phyloP scores from a whole-genome alignment of 2,113 vertebrate genomes.

The Herpetotheres cachinnans region DNA sequence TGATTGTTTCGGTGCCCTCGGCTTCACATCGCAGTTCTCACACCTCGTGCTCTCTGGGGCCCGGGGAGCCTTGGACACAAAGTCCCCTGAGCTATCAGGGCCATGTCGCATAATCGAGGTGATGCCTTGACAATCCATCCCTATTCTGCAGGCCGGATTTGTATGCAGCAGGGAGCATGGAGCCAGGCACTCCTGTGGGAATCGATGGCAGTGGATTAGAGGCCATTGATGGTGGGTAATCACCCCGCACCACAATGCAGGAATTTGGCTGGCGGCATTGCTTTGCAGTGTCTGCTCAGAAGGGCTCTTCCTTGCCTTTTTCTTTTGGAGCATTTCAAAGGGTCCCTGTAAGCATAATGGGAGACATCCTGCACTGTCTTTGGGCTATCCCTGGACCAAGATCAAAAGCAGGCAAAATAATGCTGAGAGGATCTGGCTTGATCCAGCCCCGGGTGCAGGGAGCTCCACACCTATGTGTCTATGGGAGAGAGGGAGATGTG shows the following conservation, averaged over 20 bases:
- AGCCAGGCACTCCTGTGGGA: not conserved
- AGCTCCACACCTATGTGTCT: not conserved
- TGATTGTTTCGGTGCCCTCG: not conserved
- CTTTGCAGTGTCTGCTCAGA: not conserved
- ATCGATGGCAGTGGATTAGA: conserved; percentile 1
- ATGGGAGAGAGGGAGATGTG: not conserved
- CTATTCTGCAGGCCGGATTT: not conserved
- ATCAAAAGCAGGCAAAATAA: not conserved
- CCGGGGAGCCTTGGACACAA: not conserved
- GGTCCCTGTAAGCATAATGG: not conserved
- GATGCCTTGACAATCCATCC: not conserved
- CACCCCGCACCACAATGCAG: not conserved
- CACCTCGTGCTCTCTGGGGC: not conserved
- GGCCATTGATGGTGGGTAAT: not conserved
- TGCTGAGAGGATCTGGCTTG: not conserved
- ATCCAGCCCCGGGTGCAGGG: not conserved
- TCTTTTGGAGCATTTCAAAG: not conserved
- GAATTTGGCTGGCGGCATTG: not conserved
- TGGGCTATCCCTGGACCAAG: not conserved
- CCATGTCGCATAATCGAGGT: not conserved
- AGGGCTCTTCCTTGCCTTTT: not conserved
- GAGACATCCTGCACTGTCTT: rapidly evolving
- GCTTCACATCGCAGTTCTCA: not conserved
- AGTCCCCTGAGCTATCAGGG: not conserved
- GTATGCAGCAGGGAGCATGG: not conserved